Evolutionary conservation across 1,140 invertebrate species (phyloP).

Genomic region (Heliconius hewitsoni): DNA sequence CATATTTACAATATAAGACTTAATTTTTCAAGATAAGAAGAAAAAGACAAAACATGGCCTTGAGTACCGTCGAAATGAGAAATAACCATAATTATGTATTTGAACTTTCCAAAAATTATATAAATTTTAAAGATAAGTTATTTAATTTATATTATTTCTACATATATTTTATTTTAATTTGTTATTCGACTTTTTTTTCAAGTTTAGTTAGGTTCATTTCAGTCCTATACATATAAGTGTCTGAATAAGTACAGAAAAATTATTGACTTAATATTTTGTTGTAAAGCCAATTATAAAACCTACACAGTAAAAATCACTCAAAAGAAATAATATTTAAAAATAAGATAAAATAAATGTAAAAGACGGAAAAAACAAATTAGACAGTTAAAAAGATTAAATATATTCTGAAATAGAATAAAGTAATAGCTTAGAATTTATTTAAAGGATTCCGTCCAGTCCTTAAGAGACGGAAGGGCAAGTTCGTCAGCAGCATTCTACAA

Average conservation of each 20-base stretch:
- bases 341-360: background rate
- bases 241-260: background rate
- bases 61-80: no score
- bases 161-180: no score
- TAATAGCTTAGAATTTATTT: background rate
- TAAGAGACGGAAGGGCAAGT: conserved; percentile 66
- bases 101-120: no score
- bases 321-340: background rate
- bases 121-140: no score
- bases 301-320: background rate
- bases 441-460: conserved; percentile 57
- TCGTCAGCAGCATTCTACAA: conserved; percentile 61
- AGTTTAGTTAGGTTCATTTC: no score
- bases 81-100: no score
- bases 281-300: background rate
- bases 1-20: no score
- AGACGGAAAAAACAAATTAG: background rate
- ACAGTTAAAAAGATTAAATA: background rate
- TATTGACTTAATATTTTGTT: background rate
- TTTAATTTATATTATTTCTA: no score
- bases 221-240: background rate
- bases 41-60: no score
- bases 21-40: no score
- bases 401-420: conserved; percentile 12
- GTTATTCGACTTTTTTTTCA: no score